Conservation (phyloP, 2,113 vertebrate species). For the Burhinus oedicnemus region DNA sequence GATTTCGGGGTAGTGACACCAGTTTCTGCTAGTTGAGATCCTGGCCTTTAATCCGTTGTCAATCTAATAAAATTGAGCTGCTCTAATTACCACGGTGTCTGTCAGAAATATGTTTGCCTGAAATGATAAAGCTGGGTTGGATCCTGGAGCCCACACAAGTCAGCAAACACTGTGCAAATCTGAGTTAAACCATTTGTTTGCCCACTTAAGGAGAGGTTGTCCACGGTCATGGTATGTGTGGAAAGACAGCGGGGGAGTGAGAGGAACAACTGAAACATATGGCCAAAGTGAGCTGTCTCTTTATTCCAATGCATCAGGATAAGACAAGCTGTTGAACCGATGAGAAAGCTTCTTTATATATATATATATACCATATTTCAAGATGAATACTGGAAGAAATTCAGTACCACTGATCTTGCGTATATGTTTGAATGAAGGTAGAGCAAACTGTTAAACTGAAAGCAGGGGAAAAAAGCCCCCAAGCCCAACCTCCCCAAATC, state of each 20-base stretch:
- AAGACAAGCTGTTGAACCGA: constrained; percentile 67
- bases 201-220: constrained; percentile 66
- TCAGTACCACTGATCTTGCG: neutral
- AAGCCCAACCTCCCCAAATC: neutral
- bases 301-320: constrained; percentile 50
- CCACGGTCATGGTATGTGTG: constrained; percentile 59
- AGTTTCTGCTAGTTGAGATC: neutral
- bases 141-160: constrained; percentile 57
- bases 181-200: constrained; percentile 66
- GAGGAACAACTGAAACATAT: constrained; percentile 71
- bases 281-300: constrained; percentile 55
- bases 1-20: neutral
- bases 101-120: constrained; percentile 51
- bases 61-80: constrained; percentile 19
- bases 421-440: neutral
- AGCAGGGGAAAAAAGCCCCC: neutral
- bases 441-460: neutral
- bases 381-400: constrained; percentile 37
- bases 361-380: constrained; percentile 6
- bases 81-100: constrained; percentile 35
- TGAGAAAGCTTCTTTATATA: constrained; percentile 28
- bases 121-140: constrained; percentile 21
- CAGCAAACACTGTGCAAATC: constrained; percentile 49
- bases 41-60: constrained; percentile 24
- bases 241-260: constrained; percentile 67